A percentile compares a stretch with the other conserved stretches of the same genome.
Evolutionary conservation across 2,797 vertebrate species (phyloP).

Genomic region (Chiloscyllium punctatum): DNA sequence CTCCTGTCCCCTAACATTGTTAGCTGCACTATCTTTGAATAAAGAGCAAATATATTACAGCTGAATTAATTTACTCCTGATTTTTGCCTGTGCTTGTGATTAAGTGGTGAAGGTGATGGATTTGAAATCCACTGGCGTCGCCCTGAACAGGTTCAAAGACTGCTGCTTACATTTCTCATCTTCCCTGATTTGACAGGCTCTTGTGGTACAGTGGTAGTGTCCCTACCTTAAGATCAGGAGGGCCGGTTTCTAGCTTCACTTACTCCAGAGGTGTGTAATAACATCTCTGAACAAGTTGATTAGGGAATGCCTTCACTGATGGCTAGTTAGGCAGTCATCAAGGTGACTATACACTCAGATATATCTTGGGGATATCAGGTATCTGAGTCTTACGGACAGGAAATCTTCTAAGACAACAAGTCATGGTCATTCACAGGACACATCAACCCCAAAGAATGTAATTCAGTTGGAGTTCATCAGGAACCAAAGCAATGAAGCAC

Average conservation of each 20-base stretch:
- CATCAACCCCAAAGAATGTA: neutral
- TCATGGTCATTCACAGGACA: neutral
- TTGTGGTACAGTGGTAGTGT: too few relatives aligned
- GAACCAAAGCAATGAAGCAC: neutral
- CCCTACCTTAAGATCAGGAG: too few relatives aligned
- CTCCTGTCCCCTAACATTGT: neutral
- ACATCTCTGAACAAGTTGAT: too few relatives aligned
- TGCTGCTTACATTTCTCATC: too few relatives aligned
- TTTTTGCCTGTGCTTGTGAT: too few relatives aligned
- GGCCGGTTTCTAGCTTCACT: too few relatives aligned
- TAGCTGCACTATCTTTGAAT: neutral
- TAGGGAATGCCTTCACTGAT: neutral
- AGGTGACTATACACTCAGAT: neutral
- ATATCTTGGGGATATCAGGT: too few relatives aligned
- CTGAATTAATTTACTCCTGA: neutral
- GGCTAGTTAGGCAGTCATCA: neutral
- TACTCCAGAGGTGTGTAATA: too few relatives aligned
- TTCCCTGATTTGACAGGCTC: too few relatives aligned
- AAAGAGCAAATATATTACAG: neutral
- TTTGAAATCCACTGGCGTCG: too few relatives aligned
- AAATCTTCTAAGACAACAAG: neutral
- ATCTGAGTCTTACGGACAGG: neutral
- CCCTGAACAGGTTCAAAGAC: too few relatives aligned
- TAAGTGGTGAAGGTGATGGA: too few relatives aligned
- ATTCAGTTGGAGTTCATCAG: neutral